phyloP scores from a whole-genome alignment of 2,113 vertebrate genomes.

The Nyctereutes procyonoides region DNA sequence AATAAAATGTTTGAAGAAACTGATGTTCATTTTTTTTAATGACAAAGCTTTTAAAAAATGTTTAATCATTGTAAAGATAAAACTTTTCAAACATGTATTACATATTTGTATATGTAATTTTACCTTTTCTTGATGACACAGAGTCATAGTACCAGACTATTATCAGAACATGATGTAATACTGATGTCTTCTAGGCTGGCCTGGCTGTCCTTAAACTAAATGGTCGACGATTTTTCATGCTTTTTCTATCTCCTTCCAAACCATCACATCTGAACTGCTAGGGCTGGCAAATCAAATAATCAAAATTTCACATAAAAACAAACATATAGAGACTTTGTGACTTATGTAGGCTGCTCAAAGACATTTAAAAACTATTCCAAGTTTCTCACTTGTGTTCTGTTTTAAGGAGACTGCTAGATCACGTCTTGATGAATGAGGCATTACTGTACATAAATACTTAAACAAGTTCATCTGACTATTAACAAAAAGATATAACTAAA shows the following conservation, averaged over 20 bases:
- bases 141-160: neutral
- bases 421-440: conserved; percentile 60
- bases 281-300: conserved; percentile 10
- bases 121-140: conserved; percentile 48
- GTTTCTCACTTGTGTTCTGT: conserved; percentile 51
- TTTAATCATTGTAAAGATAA: conserved; percentile 48
- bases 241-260: conserved; percentile 25
- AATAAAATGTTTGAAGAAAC: conserved; percentile 67
- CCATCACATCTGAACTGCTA: neutral
- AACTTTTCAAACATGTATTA: conserved; percentile 52
- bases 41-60: conserved; percentile 44
- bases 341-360: conserved; percentile 42
- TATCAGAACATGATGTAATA: neutral
- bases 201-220: neutral
- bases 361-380: conserved; percentile 33
- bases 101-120: conserved; percentile 16
- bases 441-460: conserved; percentile 76
- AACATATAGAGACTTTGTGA: neutral
- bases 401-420: conserved; percentile 58
- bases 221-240: neutral
- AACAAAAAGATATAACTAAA: conserved; percentile 77
- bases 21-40: conserved; percentile 58
- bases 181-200: neutral
- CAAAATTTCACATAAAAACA: conserved; percentile 58
- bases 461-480: conserved; percentile 74